Conservation (phyloP, 2,797 vertebrate genomes). For the Gymnodraco acuticeps region DNA sequence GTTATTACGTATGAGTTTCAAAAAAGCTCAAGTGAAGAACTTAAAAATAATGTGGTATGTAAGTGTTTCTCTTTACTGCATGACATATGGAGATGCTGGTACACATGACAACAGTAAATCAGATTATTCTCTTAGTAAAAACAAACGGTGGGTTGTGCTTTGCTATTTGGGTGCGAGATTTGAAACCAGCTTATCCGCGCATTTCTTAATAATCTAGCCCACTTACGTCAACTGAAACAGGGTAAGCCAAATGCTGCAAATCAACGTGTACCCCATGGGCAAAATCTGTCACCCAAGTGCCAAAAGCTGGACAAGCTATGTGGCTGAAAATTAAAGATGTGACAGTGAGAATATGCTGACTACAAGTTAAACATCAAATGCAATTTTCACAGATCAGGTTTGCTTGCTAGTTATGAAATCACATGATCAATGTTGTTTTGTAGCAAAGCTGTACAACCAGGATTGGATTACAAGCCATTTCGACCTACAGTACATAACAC, state of each 20-base stretch:
- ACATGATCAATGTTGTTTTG: slow-evolving; percentile 21
- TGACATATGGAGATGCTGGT: background rate
- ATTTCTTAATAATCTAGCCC: slow-evolving; percentile 20
- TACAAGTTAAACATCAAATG: slow-evolving; percentile 29
- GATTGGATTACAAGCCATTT: slow-evolving; percentile 3
- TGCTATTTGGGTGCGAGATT: background rate
- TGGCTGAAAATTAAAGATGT: slow-evolving; percentile 38
- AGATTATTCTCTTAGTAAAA: background rate
- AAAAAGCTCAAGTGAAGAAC: background rate
- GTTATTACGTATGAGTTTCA: background rate
- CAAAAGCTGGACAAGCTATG: slow-evolving; percentile 21
- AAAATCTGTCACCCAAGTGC: slow-evolving; percentile 23
- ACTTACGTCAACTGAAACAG: slow-evolving; percentile 7
- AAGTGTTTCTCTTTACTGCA: background rate
- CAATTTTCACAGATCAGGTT: slow-evolving; percentile 22
- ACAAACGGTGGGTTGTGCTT: background rate
- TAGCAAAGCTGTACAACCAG: slow-evolving; percentile 2
- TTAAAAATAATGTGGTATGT: background rate
- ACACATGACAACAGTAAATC: too few species aligned
- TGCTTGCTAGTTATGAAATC: slow-evolving; percentile 28
- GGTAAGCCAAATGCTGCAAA: slow-evolving; percentile 8
- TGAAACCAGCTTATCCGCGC: background rate
- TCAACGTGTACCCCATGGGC: slow-evolving; percentile 42
- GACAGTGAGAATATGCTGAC: slow-evolving; percentile 46
- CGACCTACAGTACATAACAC: slow-evolving; percentile 2